These are phyloP conservation scores for Drosophila austrosaltans DNA, from an alignment of 2,888 invertebrate genomes.

Conservation along the genomic window DNA sequence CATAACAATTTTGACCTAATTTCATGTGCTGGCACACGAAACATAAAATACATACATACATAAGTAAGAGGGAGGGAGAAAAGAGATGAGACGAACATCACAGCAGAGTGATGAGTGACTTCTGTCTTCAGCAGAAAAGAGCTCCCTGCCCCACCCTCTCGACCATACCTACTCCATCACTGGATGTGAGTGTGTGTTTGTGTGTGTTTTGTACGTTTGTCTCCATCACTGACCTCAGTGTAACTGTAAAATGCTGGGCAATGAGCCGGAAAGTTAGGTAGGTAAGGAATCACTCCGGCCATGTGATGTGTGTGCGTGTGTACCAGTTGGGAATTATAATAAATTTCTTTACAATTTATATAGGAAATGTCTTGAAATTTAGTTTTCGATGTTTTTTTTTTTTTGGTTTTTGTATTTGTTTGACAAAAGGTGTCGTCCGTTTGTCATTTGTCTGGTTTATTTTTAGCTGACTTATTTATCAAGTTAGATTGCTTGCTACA, in stretches of 20 bases:
- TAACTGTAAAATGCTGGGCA: constrained; percentile 62
- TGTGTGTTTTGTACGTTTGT: background rate
- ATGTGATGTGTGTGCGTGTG: background rate
- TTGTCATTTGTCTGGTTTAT: constrained; percentile 53
- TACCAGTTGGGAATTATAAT: constrained; percentile 22
- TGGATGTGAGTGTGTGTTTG: background rate
- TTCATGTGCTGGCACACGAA: constrained; percentile 62
- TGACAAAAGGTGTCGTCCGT: constrained; percentile 35
- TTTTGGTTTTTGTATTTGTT: background rate
- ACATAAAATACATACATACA: constrained; percentile 32
- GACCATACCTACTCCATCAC: background rate
- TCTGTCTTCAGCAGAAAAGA: constrained; percentile 18
- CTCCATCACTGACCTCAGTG: constrained; percentile 72
- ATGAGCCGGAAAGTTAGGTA: constrained; percentile 45
- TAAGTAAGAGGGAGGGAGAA: constrained; percentile 14
- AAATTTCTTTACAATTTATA: background rate
- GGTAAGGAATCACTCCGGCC: background rate
- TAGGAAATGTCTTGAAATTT: constrained; percentile 1
- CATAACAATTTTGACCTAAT: constrained; percentile 82
- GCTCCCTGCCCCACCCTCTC: constrained; percentile 2
- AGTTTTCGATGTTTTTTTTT: constrained; percentile 7
- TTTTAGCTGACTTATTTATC: constrained; percentile 72
- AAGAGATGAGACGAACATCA: constrained; percentile 56
- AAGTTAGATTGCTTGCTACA: constrained; percentile 56
- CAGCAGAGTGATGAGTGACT: constrained; percentile 44